phyloP scores from a whole-genome alignment of 2,797 vertebrate species.

The Poecilia wingei region DNA sequence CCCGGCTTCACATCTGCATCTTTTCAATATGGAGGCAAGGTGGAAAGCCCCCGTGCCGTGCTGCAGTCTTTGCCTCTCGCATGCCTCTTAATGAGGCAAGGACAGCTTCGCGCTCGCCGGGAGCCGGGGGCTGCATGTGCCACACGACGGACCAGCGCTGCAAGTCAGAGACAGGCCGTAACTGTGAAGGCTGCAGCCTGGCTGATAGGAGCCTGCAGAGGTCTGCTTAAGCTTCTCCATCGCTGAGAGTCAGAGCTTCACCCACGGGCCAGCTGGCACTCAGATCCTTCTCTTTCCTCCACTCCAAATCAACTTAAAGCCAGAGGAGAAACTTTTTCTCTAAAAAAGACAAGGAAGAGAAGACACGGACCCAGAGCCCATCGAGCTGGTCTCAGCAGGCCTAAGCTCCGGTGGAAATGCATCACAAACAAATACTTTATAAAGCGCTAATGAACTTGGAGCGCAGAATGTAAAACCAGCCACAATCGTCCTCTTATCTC shows the following conservation, averaged over 20 bases:
- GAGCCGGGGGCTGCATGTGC: slow-evolving; percentile 39
- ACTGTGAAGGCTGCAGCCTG: slow-evolving; percentile 32
- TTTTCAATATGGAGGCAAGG: slow-evolving; percentile 52
- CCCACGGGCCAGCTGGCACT: slow-evolving; percentile 31
- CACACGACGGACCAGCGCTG: slow-evolving; percentile 11
- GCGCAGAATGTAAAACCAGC: slow-evolving; percentile 38
- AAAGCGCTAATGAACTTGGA: slow-evolving; percentile 47
- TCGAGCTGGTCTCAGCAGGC: slow-evolving; percentile 22
- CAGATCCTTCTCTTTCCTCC: slow-evolving; percentile 17
- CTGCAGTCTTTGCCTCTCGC: slow-evolving; percentile 26
- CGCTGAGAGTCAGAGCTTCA: slow-evolving; percentile 29
- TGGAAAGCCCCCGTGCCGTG: slow-evolving; percentile 26
- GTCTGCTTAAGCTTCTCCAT: slow-evolving; percentile 21
- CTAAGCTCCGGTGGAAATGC: slow-evolving; percentile 20
- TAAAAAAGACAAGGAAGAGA: slow-evolving; percentile 12
- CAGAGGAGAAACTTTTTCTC: slow-evolving; percentile 13
- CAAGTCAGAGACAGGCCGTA: slow-evolving; percentile 17
- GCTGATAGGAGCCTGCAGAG: slow-evolving; percentile 16
- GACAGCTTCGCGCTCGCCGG: slow-evolving; percentile 53
- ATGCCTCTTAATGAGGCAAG: slow-evolving; percentile 58
- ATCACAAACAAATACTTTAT: slow-evolving; percentile 52
- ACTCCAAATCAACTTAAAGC: slow-evolving; percentile 17
- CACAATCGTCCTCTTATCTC: slow-evolving; percentile 67
- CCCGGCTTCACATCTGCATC: slow-evolving; percentile 42
- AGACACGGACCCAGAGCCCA: slow-evolving; percentile 22